Percentiles rank a stretch among this genome's conserved stretches.
These are phyloP conservation scores for Chloropsis hardwickii DNA, from an alignment of 2,113 vertebrate genomes.

Conservation along the genomic window DNA sequence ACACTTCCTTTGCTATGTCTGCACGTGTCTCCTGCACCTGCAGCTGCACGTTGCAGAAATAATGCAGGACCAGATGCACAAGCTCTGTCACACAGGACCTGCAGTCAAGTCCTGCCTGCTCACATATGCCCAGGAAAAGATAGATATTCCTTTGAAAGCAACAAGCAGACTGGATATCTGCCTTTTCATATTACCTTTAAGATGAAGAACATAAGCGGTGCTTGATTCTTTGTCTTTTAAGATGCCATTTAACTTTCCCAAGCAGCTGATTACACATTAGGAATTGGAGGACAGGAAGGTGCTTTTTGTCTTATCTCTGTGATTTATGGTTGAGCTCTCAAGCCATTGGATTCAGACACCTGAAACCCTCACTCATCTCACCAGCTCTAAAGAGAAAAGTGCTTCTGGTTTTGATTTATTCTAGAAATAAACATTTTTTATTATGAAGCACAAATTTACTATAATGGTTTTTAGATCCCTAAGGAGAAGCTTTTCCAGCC, in stretches of 20 bases:
- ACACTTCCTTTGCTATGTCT: not conserved
- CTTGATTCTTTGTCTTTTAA: not conserved
- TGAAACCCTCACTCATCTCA: slow-evolving; percentile 22
- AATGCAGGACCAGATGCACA: not conserved
- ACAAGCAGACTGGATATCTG: not conserved
- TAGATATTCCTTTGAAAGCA: not conserved
- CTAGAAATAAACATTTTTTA: slow-evolving; percentile 28
- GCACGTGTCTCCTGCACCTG: not conserved
- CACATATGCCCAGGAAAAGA: not conserved
- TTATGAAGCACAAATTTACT: slow-evolving; percentile 28
- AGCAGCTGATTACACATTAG: not conserved
- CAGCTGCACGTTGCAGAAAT: not conserved
- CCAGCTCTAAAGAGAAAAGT: slow-evolving; percentile 33
- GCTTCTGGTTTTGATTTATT: slow-evolving; percentile 49
- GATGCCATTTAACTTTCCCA: not conserved
- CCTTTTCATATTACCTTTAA: not conserved
- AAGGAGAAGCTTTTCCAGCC: slow-evolving; percentile 18
- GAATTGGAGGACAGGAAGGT: not conserved
- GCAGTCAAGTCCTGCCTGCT: not conserved
- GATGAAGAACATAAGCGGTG: not conserved
- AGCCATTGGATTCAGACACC: not conserved
- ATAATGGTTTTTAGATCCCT: slow-evolving; percentile 31
- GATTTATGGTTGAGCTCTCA: slow-evolving; percentile 24
- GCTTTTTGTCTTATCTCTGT: slow-evolving; percentile 11
- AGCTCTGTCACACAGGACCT: not conserved